Percentiles rank a stretch among this genome's conserved stretches.
phyloP scores from a whole-genome alignment of 2,797 vertebrate species.

The Gymnothorax javanicus region DNA sequence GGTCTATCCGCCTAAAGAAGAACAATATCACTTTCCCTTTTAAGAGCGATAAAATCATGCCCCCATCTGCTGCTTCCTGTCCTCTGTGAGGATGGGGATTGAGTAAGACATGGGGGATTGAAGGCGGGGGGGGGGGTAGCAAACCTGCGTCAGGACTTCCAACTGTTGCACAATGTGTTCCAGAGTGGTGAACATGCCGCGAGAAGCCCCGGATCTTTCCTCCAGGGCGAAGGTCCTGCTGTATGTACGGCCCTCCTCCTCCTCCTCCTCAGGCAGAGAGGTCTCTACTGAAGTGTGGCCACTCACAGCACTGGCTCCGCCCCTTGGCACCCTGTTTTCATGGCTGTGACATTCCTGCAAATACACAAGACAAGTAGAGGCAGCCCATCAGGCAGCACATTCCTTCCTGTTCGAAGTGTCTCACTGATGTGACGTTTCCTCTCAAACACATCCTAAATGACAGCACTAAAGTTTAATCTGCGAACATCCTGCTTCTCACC shows the following conservation, averaged over 20 bases:
- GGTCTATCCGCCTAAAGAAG: background rate
- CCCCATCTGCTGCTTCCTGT: constrained; percentile 6
- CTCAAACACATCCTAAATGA: background rate
- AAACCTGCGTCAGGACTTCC: constrained; percentile 85
- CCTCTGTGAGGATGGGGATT: background rate
- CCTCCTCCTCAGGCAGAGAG: constrained; percentile 54
- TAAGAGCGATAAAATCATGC: background rate
- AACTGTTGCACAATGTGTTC: constrained; percentile 85
- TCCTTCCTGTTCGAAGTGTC: background rate
- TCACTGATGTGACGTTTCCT: background rate
- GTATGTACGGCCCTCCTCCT: constrained; percentile 45
- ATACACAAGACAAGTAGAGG: background rate
- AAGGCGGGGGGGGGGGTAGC: background rate
- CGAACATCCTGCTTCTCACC: background rate
- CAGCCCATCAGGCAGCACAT: background rate
- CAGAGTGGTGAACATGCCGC: constrained; percentile 72
- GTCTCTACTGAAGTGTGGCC: constrained; percentile 20
- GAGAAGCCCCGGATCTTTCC: constrained; percentile 58
- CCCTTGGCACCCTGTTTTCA: constrained; percentile 41
- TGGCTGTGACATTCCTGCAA: constrained; percentile 11
- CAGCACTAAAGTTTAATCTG: background rate
- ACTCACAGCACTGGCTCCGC: constrained; percentile 22
- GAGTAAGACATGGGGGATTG: background rate
- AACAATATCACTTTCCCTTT: constrained; percentile 15
- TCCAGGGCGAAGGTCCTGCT: constrained; percentile 47